Evolutionary conservation across 2,888 invertebrate species (phyloP), one percentile per base, ranked within the genome.

Genomic region (Drosophila seclusa): DNA sequence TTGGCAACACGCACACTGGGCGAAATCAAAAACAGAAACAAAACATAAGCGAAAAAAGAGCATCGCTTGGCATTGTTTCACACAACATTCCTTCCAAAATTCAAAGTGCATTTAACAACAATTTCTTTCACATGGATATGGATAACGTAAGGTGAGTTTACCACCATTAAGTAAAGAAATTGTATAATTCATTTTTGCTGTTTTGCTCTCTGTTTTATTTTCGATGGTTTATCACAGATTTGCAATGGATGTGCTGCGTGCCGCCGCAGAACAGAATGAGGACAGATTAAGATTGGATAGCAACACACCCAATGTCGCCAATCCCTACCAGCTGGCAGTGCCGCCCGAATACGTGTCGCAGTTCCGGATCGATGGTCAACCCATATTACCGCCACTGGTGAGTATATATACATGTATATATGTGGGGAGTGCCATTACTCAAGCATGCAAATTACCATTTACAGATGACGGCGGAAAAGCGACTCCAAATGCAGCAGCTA

Each of bases 381-480:
- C 92, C 45, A 93, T 93, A 72, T 71, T 93, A 69, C 92, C 92
- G 71, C 92, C 92, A 16, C 58, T 93, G 83, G 92, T 93, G 76
- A 89, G 91, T 90, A 59, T 10, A 18, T 57, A 24, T 16, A 11
- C 13, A 4, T 8, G 11, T 27, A 4, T 57, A 24, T 10, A n/a
- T 13, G 2, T 50, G 7, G 60, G 76, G 81, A 38, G 81, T n/a
- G 74, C 49, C 68, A 11, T 31, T 64, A 79, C 49, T 69, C 50
- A 74, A 77, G 76, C 81, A 48, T 77, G 53, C 68, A 52, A 69
- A 52, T 38, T 40, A 29, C 48, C 61, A 55, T 29, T 24, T 57
- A 48, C 70, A 93, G 92, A 92, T 93, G 92, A 92, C 93, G 8
- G 68, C 75, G 27, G 91, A 91, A 53, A 92, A 90, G 73, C 81